phyloP scores from a whole-genome alignment of 2,113 vertebrate species.

The Taxidea taxus region DNA sequence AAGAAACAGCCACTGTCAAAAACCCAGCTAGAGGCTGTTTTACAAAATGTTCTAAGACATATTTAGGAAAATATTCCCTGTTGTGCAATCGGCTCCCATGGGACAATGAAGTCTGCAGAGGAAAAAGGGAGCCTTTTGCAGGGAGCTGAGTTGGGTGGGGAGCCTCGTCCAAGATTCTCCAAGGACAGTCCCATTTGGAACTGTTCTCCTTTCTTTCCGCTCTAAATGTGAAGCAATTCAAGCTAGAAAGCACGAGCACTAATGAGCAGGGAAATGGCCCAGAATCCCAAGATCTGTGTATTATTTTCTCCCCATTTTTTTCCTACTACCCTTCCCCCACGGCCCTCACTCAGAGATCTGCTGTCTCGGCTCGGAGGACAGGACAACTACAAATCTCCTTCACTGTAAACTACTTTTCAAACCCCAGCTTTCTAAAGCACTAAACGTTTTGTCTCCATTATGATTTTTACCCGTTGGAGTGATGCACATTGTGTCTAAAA shows the following conservation, averaged over 20 bases:
- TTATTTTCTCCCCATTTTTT: not conserved
- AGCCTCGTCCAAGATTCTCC: not conserved
- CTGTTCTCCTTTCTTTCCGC: not conserved
- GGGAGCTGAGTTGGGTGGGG: not conserved
- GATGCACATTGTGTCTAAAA: not conserved
- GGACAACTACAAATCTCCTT: not conserved
- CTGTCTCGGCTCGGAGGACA: not conserved
- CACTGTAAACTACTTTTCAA: not conserved
- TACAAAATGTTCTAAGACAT: constrained; percentile 54
- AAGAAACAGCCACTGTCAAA: not conserved
- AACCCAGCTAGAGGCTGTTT: constrained; percentile 19
- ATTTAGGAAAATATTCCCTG: constrained; percentile 42
- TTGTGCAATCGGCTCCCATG: not conserved
- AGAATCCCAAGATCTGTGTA: not conserved
- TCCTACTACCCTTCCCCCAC: no score
- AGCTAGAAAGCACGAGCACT: not conserved
- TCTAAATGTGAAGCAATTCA: not conserved
- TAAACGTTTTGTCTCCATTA: no score
- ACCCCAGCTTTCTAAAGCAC: not conserved
- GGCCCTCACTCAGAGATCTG: not conserved
- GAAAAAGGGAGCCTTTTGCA: not conserved
- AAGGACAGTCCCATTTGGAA: not conserved
- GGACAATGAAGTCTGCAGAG: not conserved
- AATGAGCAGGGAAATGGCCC: not conserved
- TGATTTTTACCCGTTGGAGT: not conserved